Conservation (phyloP, 1,140 invertebrate species). For the Archegozetes longisetosus region DNA sequence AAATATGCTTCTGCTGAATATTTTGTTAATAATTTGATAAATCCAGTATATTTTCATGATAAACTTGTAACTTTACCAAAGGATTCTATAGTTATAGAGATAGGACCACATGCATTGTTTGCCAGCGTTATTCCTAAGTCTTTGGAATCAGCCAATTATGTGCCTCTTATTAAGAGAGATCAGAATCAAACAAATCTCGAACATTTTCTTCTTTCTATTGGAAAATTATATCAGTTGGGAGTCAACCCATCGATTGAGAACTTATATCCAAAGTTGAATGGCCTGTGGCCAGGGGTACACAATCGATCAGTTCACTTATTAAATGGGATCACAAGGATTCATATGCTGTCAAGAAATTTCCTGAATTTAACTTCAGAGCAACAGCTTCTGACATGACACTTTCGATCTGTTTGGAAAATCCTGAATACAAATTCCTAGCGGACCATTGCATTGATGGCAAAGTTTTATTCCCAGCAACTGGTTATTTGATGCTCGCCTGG, state of each 20-base stretch:
- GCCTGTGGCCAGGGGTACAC: constrained; percentile 70
- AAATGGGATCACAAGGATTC: constrained; percentile 74
- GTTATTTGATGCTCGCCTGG: constrained; percentile 82
- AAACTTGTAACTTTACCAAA: constrained; percentile 61
- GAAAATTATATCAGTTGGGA: constrained; percentile 61
- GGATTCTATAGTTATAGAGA: constrained; percentile 40
- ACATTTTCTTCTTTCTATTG: constrained; percentile 51
- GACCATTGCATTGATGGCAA: constrained; percentile 90
- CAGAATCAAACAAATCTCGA: constrained; percentile 41
- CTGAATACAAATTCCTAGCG: constrained; percentile 48
- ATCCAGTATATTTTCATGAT: constrained; percentile 53
- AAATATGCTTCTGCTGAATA: constrained; percentile 72
- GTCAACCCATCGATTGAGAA: constrained; percentile 51
- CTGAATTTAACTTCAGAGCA: constrained; percentile 3
- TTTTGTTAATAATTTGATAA: constrained; percentile 84
- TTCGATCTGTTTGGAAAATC: constrained; percentile 50
- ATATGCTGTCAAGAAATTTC: constrained; percentile 55
- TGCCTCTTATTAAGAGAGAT: constrained; percentile 56
- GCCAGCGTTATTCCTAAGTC: constrained; percentile 64
- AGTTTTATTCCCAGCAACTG: constrained; percentile 83
- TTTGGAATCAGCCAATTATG: constrained; percentile 31
- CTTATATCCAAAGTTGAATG: constrained; percentile 54
- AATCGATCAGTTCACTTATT: constrained; percentile 61
- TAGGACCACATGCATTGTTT: constrained; percentile 65
- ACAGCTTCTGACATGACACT: constrained; percentile 51